A percentile compares a stretch with the other conserved stretches of the same genome.
Conservation (phyloP, 2,113 vertebrate species). For the Myrmecophaga tridactyla region DNA sequence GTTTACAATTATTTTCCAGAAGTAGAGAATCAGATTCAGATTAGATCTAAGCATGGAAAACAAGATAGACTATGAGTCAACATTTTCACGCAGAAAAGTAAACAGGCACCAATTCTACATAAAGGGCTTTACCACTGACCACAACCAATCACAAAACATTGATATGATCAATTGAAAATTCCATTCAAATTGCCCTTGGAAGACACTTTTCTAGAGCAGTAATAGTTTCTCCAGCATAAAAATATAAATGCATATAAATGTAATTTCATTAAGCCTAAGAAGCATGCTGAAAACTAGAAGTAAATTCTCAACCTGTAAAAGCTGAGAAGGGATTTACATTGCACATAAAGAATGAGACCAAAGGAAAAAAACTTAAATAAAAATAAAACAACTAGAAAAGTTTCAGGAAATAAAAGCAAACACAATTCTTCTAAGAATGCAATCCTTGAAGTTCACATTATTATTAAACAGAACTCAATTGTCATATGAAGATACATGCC, state of each 20-base stretch:
- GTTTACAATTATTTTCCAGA: constrained; percentile 47
- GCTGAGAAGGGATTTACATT: background rate
- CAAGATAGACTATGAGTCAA: background rate
- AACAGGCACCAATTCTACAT: background rate
- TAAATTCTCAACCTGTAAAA: background rate
- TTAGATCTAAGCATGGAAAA: background rate
- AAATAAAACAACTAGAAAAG: background rate
- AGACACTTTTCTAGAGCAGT: background rate
- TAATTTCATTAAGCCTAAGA: background rate
- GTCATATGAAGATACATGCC: background rate
- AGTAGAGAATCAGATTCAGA: constrained; percentile 15
- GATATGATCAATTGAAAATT: background rate
- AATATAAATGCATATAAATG: background rate
- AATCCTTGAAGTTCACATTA: background rate
- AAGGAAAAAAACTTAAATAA: background rate
- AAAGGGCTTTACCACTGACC: background rate
- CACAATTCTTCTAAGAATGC: background rate
- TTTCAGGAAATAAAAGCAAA: background rate
- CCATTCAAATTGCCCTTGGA: background rate
- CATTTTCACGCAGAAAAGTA: background rate
- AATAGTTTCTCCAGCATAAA: background rate
- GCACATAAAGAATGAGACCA: background rate
- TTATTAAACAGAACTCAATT: background rate
- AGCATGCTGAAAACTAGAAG: background rate
- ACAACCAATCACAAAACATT: background rate